Evolutionary conservation across 30 jellyfish, hydroid and myxozoan species (phyloP).

Genomic region (Euphysa ruthae): DNA sequence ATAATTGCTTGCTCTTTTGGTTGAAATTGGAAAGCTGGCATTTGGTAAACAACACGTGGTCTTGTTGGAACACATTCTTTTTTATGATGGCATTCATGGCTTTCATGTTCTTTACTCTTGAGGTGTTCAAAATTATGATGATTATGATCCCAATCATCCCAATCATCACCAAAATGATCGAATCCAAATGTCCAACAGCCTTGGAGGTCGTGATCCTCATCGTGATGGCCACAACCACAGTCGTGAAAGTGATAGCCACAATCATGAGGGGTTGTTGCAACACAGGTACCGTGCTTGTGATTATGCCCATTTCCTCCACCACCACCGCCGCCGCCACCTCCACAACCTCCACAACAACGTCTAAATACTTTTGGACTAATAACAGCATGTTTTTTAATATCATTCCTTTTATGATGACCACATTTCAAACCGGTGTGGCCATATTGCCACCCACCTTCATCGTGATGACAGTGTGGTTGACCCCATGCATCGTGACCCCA

Average conservation of each 20-base stretch:
- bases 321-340: constrained; percentile 29
- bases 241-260: constrained; percentile 92
- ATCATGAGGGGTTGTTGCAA: neutral
- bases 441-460: constrained; percentile 97
- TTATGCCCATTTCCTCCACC: neutral
- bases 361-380: constrained; percentile 7
- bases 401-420: constrained; percentile 50
- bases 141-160: constrained; percentile 99
- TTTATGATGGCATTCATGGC: constrained; percentile 46
- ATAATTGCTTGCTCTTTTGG: too few relatives aligned
- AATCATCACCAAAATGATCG: constrained; percentile 94
- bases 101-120: constrained; percentile 45
- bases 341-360: constrained; percentile 25
- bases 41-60: constrained; percentile 1
- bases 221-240: constrained; percentile 69
- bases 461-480: constrained; percentile 70
- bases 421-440: constrained; percentile 78
- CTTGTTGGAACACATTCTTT: constrained; percentile 52
- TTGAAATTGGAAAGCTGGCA: constrained; percentile 3
- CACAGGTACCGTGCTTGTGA: constrained; percentile 3
- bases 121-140: constrained; percentile 74
- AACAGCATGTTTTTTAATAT: constrained; percentile 26
- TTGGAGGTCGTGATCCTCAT: constrained; percentile 69
- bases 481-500: constrained; percentile 99
- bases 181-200: constrained; percentile 97